A percentile compares a stretch with the other conserved stretches of the same genome.
These are phyloP conservation scores for Pan paniscus DNA, from an alignment of 2,113 vertebrate species.

Conservation along the genomic window DNA sequence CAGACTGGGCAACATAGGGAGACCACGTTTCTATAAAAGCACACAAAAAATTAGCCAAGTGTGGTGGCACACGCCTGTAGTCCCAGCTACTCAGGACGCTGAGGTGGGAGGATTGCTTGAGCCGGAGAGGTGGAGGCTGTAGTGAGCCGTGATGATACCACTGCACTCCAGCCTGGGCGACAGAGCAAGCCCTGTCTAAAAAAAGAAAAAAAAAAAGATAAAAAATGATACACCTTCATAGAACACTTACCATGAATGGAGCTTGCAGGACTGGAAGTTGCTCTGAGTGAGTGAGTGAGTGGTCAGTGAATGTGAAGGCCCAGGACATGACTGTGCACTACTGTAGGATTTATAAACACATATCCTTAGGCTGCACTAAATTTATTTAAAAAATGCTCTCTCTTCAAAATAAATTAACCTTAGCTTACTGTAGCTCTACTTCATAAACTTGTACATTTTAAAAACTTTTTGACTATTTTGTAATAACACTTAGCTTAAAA, in stretches of 20 bases:
- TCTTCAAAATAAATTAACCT: neutral
- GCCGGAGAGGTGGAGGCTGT: too few species aligned
- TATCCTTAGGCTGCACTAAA: neutral
- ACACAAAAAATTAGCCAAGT: too few species aligned
- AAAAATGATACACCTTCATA: neutral
- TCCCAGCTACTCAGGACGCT: too few species aligned
- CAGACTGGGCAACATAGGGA: too few species aligned
- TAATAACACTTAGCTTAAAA: neutral
- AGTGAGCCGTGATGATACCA: too few species aligned
- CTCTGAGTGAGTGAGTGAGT: neutral
- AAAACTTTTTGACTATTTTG: neutral
- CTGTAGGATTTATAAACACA: neutral
- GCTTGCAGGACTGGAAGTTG: neutral
- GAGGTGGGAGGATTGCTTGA: too few species aligned
- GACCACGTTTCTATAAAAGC: too few species aligned
- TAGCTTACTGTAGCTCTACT: neutral
- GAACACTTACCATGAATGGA: neutral
- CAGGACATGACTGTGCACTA: neutral
- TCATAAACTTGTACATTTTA: neutral
- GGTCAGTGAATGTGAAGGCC: neutral
- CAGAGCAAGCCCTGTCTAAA: too few species aligned
- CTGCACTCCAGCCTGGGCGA: too few species aligned
- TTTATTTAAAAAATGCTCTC: neutral
- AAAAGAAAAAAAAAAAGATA: too few species aligned
- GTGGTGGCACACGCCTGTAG: too few species aligned